phyloP scores from a whole-genome alignment of 2,888 invertebrate species.

The Pocota personata region DNA sequence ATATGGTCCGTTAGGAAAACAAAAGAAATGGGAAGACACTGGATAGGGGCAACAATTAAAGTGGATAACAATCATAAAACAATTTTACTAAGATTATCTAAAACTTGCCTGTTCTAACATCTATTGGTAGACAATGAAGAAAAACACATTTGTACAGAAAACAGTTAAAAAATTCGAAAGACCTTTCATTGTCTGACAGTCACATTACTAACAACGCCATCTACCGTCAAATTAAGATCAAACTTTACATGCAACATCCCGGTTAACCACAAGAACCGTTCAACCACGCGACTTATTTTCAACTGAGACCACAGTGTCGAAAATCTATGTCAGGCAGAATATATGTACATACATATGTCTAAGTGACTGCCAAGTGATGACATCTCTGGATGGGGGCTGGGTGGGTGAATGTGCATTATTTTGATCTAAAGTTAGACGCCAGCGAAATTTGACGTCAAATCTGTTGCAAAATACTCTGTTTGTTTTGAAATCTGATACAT shows the following conservation, averaged over 20 bases:
- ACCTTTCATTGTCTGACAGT: too few species aligned
- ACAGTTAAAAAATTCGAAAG: too few species aligned
- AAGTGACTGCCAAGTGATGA: too few species aligned
- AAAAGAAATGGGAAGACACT: too few species aligned
- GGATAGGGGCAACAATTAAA: too few species aligned
- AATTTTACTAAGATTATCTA: too few species aligned
- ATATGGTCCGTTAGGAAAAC: too few species aligned
- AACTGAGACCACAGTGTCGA: background rate
- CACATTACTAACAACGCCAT: background rate
- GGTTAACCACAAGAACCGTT: background rate
- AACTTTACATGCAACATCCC: background rate
- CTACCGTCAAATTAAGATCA: background rate
- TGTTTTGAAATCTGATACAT: slow-evolving; percentile 11
- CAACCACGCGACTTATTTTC: background rate
- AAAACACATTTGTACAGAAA: background rate
- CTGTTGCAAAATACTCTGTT: background rate
- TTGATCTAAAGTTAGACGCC: slow-evolving; percentile 1
- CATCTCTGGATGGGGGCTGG: background rate
- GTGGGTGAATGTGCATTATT: slow-evolving; percentile 6
- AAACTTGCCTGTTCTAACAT: too few species aligned
- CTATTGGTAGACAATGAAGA: too few species aligned
- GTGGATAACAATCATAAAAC: too few species aligned
- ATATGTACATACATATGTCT: too few species aligned
- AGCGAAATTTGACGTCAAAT: background rate
- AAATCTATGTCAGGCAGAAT: background rate